Evolutionary conservation across 2,113 vertebrate genomes (phyloP), one percentile per base, ranked within the genome.

Genomic region (Engraulis encrasicolus): DNA sequence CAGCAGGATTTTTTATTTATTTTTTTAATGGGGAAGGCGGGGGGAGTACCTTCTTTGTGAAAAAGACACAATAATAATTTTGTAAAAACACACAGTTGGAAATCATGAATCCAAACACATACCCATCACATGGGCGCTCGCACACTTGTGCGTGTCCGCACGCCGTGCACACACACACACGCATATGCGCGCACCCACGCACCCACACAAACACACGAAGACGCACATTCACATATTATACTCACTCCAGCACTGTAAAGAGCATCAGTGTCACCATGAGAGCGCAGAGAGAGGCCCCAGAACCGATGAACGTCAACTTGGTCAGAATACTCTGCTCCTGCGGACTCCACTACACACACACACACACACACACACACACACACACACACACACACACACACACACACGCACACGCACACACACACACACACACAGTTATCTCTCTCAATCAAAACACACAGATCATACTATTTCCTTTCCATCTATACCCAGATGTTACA

Each of bases 161-260:
- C 23, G 36, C 45, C 14, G 1, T 18, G 40, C 12, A 78, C 0
- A 52, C 45, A 38, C 4, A 15, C 80, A 58, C 52, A 81, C 34
- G 40, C 52, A 38, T 54, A 48, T 9, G 50, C 71, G 54, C 48
- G 38, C 74, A 78, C 31, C 40, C 36, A 54, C 71, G 23, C 1
- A 78, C 36, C 37, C n/a, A n/a, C n/a, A n/a, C n/a, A n/a, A n/a
- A n/a, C n/a, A n/a, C n/a, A 81, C 80, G 61, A 36, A 71, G 52
- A 82, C 49, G 50, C 37, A 84, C 31, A n/a, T 36, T 20, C 78
- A 84, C 77, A 85, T 49, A 54, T 27, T 87, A 54, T 86, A 95
- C 95, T 96, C 91, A 96, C 95, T 95, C 95, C 52, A 96, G 89
- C 84, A 96, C 93, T 12, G 93, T 95, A 89, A 96, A 95, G 83